phyloP scores from a whole-genome alignment of 2,888 invertebrate genomes.

The Melitaea athalia region DNA sequence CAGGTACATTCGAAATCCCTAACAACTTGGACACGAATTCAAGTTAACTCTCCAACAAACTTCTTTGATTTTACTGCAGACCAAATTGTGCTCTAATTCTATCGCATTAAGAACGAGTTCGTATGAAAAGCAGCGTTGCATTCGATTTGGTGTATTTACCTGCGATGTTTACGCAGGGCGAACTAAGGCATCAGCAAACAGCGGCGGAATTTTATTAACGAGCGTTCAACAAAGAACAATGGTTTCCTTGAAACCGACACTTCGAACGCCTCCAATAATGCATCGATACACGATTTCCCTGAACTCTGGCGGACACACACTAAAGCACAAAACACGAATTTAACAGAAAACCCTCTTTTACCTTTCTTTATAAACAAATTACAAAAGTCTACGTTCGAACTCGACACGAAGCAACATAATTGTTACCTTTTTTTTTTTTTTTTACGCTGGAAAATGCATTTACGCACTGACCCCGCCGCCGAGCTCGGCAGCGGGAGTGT shows the following conservation, averaged over 20 bases:
- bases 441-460: too few relatives aligned
- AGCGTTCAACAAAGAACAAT: constrained; percentile 50
- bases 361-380: too few relatives aligned
- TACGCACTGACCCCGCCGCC: too few relatives aligned
- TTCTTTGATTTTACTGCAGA: constrained; percentile 27
- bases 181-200: constrained; percentile 46
- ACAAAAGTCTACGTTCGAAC: too few relatives aligned
- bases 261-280: constrained; percentile 29
- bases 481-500: too few relatives aligned
- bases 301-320: constrained; percentile 13
- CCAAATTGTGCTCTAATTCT: constrained; percentile 41
- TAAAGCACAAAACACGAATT: constrained; percentile 7
- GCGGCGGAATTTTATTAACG: constrained; percentile 50
- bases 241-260: constrained; percentile 42
- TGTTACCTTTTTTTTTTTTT: too few relatives aligned
- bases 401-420: too few relatives aligned
- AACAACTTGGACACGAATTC: constrained; percentile 65
- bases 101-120: constrained; percentile 34
- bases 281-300: constrained; percentile 24
- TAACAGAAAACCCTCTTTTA: background rate
- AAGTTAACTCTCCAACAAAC: constrained; percentile 54
- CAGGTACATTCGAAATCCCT: constrained; percentile 51
- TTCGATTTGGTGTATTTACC: constrained; percentile 52
- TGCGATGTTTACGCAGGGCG: constrained; percentile 57
- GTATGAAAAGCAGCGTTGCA: constrained; percentile 18